A percentile compares a stretch with the other conserved stretches of the same genome.
Evolutionary conservation across 2,113 vertebrate genomes (phyloP).

Genomic region (Halichoeres trimaculatus): DNA sequence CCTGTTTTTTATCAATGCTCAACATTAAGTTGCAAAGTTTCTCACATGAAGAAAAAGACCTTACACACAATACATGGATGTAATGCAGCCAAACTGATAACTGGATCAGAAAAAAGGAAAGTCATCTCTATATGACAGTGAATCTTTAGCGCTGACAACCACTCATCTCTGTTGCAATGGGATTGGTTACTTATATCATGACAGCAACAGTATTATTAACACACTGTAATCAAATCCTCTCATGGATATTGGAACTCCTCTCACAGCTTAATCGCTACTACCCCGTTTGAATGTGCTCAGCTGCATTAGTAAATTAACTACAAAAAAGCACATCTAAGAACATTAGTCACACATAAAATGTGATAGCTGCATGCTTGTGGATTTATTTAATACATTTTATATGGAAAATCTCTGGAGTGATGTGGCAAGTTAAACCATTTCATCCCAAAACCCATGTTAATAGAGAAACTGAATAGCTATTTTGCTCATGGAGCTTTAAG

Average conservation of each 20-base stretch:
- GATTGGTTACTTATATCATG: not conserved
- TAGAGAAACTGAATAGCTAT: too few relatives aligned
- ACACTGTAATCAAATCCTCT: not conserved
- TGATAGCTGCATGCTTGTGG: not conserved
- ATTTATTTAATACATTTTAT: not conserved
- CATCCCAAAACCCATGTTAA: too few relatives aligned
- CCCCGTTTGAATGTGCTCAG: slow-evolving; percentile 9
- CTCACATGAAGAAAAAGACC: not conserved
- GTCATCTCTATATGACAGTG: not conserved
- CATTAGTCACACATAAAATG: slow-evolving; percentile 38
- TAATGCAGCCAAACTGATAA: not conserved
- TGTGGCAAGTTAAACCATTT: too few relatives aligned
- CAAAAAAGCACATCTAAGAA: slow-evolving; percentile 26
- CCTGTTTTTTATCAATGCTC: not conserved
- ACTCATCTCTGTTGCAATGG: not conserved
- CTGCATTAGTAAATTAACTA: slow-evolving; percentile 17
- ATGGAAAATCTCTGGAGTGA: too few relatives aligned
- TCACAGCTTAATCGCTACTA: slow-evolving; percentile 18
- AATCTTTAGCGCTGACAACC: not conserved
- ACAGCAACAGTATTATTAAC: slow-evolving; percentile 5
- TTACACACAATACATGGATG: not conserved
- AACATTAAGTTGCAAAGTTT: not conserved
- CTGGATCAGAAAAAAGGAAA: too few relatives aligned
- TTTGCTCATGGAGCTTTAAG: too few relatives aligned
- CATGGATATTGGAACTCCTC: slow-evolving; percentile 4